Conservation (phyloP, 2,797 vertebrate species). For the Percopsis omiscomaycus region DNA sequence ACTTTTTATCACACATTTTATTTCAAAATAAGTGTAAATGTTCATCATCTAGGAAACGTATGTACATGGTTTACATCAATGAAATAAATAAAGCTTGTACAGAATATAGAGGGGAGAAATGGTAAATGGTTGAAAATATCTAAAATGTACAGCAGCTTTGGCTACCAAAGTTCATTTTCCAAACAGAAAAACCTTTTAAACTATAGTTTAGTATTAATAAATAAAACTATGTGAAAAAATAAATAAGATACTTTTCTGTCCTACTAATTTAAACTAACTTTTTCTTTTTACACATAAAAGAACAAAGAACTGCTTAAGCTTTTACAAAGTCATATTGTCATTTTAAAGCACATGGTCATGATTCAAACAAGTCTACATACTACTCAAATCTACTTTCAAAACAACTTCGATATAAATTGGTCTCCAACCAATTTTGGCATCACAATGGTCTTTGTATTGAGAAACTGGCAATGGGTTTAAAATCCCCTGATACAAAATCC, state of each 20-base stretch:
- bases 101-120: conserved; percentile 77
- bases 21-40: conserved; percentile 78
- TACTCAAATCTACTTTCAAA: conserved; percentile 31
- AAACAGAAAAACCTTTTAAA: conserved; percentile 61
- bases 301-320: conserved; percentile 68
- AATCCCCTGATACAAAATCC: conserved; percentile 30
- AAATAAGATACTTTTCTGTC: conserved; percentile 82
- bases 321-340: conserved; percentile 67
- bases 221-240: conserved; percentile 88
- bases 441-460: conserved; percentile 56
- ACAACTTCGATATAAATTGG: conserved; percentile 59
- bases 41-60: conserved; percentile 75
- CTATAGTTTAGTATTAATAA: conserved; percentile 83
- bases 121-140: conserved; percentile 67
- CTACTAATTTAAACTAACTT: conserved; percentile 75
- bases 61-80: conserved; percentile 75
- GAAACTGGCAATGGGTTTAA: conserved; percentile 45
- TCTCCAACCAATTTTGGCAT: conserved; percentile 65
- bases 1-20: conserved; percentile 74
- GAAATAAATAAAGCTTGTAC: conserved; percentile 80
- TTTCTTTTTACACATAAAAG: conserved; percentile 69
- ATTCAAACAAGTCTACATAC: conserved; percentile 61
- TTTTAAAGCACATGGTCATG: conserved; percentile 71
- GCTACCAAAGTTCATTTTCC: conserved; percentile 71
- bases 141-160: conserved; percentile 81